Base-by-base conservation (phyloP, 2,797 vertebrate genomes). In the Gallinago nigripennis region DNA sequence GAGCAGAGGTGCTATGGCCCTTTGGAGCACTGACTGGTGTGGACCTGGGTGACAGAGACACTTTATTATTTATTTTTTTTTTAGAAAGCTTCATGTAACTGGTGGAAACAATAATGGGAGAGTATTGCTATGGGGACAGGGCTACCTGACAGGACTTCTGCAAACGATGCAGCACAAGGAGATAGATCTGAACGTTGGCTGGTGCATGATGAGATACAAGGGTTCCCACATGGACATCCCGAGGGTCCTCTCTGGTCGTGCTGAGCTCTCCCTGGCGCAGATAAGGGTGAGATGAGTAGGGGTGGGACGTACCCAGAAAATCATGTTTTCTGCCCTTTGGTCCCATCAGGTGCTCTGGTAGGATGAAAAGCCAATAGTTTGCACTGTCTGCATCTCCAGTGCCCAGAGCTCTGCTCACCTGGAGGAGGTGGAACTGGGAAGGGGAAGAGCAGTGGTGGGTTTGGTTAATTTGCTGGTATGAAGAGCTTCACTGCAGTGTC, bases 1-100 rank as follows among this genome's bases (percentile, higher is more conserved):
- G 6, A 16, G 30, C 16, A 0, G 45, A 4, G 28, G 31, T 33
- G 21, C 24, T 20, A 0, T 2, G 37, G 66, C 41, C 9, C 30
- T 61, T 27, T 5, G 45, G 46, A 41, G 41, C 15, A 5, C 6
- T 31, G 41, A 16, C 2, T 33, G n/a, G 6, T 35, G 9, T 35
- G 63, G 28, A 48, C 20, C 11, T 58, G 28, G 35, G 54, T 15
- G 14, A 9, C 31, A n/a, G 6, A 25, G 60, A 16, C 12, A 58
- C 12, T 11, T 45, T 45, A 13, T 39, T 39, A 11, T 39, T 39
- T 39, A 12, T 17, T 16, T 16, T 43, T 17, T 23, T 8, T 57
- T 13, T 8, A 60, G 30, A 2, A 39, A 33, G 30, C 17, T 68
- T 53, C 11, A 10, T 27, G 31, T 14, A 65, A 27, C 31, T 54